A percentile compares a stretch with the other conserved stretches of the same genome.
Evolutionary conservation across 2,888 invertebrate genomes (phyloP).

Genomic region (Syritta pipiens): DNA sequence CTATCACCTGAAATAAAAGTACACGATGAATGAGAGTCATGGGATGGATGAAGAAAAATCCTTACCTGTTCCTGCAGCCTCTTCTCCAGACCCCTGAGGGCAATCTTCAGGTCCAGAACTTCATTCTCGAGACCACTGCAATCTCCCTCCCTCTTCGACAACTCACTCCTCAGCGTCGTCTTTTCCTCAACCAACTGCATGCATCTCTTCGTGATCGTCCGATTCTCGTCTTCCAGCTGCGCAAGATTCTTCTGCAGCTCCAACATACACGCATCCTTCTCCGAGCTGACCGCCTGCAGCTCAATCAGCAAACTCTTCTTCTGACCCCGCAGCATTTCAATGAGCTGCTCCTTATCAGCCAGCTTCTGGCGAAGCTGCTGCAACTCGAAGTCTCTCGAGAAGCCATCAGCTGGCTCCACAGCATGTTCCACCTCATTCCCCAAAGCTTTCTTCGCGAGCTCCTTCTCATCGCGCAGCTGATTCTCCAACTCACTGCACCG

Average conservation of each 20-base stretch:
- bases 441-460: constrained; percentile 30
- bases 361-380: constrained; percentile 73
- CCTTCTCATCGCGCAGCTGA: constrained; percentile 69
- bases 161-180: constrained; percentile 70
- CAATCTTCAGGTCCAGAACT: constrained; percentile 43
- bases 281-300: constrained; percentile 72
- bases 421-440: neutral
- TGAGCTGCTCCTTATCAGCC: constrained; percentile 75
- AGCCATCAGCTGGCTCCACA: neutral
- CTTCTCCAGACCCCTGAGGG: constrained; percentile 26
- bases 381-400: constrained; percentile 71
- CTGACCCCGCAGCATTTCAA: constrained; percentile 76
- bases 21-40: neutral
- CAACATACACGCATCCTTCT: constrained; percentile 74
- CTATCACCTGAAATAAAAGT: constrained; percentile 27
- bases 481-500: constrained; percentile 74
- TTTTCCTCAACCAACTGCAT: constrained; percentile 73
- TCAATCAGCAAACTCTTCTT: constrained; percentile 75
- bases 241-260: constrained; percentile 74
- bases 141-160: constrained; percentile 69
- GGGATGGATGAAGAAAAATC: neutral
- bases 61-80: constrained; percentile 48
- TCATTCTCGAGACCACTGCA: constrained; percentile 52
- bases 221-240: constrained; percentile 75
- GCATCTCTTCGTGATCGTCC: constrained; percentile 75